Base-by-base conservation (phyloP, 2,113 vertebrate species). In the Chloebia gouldiae region DNA sequence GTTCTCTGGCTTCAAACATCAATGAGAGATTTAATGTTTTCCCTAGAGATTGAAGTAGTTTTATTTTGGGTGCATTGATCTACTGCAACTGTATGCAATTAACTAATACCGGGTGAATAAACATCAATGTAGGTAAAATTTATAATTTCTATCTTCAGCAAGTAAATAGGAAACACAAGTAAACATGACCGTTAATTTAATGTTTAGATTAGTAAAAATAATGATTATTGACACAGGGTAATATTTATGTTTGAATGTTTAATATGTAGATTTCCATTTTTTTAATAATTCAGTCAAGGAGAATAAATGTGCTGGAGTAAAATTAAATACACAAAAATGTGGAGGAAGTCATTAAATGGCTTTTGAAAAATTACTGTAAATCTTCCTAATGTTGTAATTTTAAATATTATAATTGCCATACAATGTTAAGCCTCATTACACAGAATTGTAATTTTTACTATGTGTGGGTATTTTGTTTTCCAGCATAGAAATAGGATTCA, bases 11-110 rank as follows among this genome's bases (percentile, higher is more conserved):
- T 96, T 93, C 61, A 84, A 54, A 61, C 73, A 93, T 93, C 57
- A 88, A 19, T 93, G 92, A 92, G 49, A 78, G 33, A 87, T 79
- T 37, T 86, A 64, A 71, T 66, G n/a, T 92, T 96, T 96, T 81
- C 42, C 31, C 30, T 65, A 24, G 73, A 72, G 69, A 69, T 0
- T 63, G 42, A 69, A 61, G 50, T 47, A 47, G 30, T 79, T 88
- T 70, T 85, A 27, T 64, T 90, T 94, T 5, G 1, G 50, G 17
- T 84, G 50, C 22, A 35, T 54, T 50, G 68, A 81, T 92, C 40
- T 81, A 60, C 35, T 61, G n/a, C 49, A 81, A 50, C 40, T 86
- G 22, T 59, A 30, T 63, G 30, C 16, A 51, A 28, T 56, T 77
- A 88, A 90, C 31, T 82, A 66, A 40, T 70, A 71, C n/a, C 60